A percentile compares a stretch with the other conserved stretches of the same genome.
Conservation (phyloP, 2,113 vertebrate species). For the Smithornis capensis region DNA sequence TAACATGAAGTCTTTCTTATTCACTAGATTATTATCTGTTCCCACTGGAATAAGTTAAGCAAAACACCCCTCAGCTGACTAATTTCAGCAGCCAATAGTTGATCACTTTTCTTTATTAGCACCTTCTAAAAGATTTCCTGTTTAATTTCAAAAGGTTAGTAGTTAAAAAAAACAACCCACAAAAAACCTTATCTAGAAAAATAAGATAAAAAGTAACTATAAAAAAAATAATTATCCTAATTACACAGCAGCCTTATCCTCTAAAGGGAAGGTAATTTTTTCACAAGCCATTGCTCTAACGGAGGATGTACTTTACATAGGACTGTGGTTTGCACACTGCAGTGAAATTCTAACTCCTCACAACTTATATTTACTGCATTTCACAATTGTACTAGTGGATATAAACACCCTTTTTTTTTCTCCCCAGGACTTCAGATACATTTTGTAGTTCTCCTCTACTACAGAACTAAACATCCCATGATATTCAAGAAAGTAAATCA, state of each 20-base stretch:
- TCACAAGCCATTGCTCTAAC: neutral
- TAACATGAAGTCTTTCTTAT: neutral
- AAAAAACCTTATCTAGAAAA: neutral
- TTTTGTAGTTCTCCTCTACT: neutral
- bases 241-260: conserved; percentile 16
- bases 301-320: neutral
- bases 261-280: neutral
- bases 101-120: neutral
- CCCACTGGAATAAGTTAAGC: neutral
- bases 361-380: neutral
- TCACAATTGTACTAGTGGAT: neutral
- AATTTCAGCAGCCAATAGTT: neutral
- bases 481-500: neutral
- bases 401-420: fast-evolving
- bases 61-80: neutral
- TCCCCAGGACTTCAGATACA: neutral
- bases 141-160: neutral
- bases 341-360: neutral
- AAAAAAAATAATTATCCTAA: conserved; percentile 26
- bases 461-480: neutral
- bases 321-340: neutral
- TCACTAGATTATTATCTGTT: neutral
- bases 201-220: neutral
- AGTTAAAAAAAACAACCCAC: neutral
- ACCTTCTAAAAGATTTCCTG: neutral